These are phyloP conservation scores for Thymallus thymallus DNA, from an alignment of 2,113 vertebrate genomes.

Conservation along the genomic window DNA sequence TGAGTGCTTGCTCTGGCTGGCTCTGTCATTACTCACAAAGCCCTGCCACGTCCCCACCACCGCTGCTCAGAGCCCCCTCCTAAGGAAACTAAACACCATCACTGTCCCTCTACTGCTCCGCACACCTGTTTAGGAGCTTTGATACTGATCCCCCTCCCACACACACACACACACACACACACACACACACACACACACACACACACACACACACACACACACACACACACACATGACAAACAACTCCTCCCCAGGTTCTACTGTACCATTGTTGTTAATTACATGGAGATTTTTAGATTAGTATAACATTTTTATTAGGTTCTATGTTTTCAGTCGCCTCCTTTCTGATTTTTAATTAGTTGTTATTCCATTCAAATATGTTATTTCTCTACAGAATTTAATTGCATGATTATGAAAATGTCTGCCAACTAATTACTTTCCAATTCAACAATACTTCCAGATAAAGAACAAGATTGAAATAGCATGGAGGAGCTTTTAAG, in stretches of 20 bases:
- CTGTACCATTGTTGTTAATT: background rate
- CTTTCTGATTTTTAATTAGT: background rate
- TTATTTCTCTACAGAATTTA: background rate
- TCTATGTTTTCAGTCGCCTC: background rate
- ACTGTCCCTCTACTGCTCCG: background rate
- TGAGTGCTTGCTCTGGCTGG: slow-evolving; percentile 20
- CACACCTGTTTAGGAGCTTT: slow-evolving; percentile 26
- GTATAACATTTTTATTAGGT: background rate
- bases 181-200: background rate
- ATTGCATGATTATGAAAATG: background rate
- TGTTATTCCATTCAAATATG: background rate
- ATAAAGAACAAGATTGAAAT: too few species aligned
- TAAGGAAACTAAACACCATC: slow-evolving; percentile 20
- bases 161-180: slow-evolving; percentile 2
- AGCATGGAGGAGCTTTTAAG: background rate
- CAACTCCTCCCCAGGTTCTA: background rate
- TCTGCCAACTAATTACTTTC: background rate
- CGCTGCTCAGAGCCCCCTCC: slow-evolving; percentile 26
- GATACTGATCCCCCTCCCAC: background rate
- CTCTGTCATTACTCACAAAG: slow-evolving; percentile 22
- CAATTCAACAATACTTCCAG: background rate
- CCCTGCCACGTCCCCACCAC: slow-evolving; percentile 34
- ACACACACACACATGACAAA: background rate
- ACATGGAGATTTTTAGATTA: background rate
- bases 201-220: background rate